Percentiles rank a stretch among this genome's conserved stretches.
Conservation (phyloP, 2,888 invertebrate species). For the Dione juno region DNA sequence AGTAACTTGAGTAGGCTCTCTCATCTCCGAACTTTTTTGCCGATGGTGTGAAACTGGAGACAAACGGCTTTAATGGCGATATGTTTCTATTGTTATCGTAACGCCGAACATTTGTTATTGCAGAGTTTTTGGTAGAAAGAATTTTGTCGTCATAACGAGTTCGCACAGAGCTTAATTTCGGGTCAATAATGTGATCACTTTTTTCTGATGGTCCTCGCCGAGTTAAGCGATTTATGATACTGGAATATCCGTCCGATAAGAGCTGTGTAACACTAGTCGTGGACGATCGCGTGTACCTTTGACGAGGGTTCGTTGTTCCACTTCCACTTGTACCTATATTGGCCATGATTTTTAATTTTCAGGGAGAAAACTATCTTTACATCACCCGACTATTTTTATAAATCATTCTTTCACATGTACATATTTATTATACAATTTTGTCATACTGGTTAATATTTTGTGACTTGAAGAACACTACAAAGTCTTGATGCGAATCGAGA, state of each 20-base stretch:
- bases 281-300: conserved; percentile 90
- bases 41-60: conserved; percentile 58
- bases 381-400: conserved; percentile 66
- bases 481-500: conserved; percentile 73
- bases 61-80: conserved; percentile 70
- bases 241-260: conserved; percentile 93
- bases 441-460: conserved; percentile 34
- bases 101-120: conserved; percentile 69
- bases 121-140: conserved; percentile 65
- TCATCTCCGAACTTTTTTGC: conserved; percentile 72
- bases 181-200: conserved; percentile 74
- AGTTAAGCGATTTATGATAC: conserved; percentile 90
- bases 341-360: conserved; percentile 59
- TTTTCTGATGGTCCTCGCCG: conserved; percentile 90
- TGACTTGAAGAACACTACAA: conserved; percentile 56
- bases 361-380: conserved; percentile 56
- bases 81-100: conserved; percentile 75
- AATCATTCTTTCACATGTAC: conserved; percentile 60
- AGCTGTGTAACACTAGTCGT: conserved; percentile 93
- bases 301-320: conserved; percentile 80
- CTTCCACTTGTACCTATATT: conserved; percentile 67
- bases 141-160: conserved; percentile 75
- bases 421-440: conserved; percentile 27
- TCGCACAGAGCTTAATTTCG: conserved; percentile 64
- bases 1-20: conserved; percentile 72